phyloP scores from a whole-genome alignment of 2,888 invertebrate genomes.

The Drosophila ezoana region DNA sequence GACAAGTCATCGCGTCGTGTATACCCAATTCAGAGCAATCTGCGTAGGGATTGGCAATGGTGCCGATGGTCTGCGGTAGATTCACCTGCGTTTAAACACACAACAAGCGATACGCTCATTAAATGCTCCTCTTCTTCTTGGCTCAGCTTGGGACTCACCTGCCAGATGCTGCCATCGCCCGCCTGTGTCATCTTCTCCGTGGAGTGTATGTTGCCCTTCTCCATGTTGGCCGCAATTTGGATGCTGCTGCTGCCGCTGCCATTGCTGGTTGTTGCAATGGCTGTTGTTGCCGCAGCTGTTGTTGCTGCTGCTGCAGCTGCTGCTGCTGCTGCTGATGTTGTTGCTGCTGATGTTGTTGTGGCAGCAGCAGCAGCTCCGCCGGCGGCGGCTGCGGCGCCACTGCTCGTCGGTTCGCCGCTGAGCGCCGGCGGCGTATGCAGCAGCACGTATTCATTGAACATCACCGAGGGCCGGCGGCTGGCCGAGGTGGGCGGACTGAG shows the following conservation, averaged over 20 bases:
- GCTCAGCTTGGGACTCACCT: slow-evolving; percentile 81
- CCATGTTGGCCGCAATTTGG: slow-evolving; percentile 33
- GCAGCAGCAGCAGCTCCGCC: slow-evolving; percentile 5
- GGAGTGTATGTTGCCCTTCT: slow-evolving; percentile 89
- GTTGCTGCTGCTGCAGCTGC: slow-evolving; percentile 1
- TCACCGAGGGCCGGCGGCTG: slow-evolving; percentile 92
- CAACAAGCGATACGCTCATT: background rate
- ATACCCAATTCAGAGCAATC: slow-evolving; percentile 87
- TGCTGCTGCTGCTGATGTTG: slow-evolving; percentile 26
- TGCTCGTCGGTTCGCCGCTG: slow-evolving; percentile 70
- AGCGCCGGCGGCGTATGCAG: slow-evolving; percentile 87
- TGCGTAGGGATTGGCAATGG: slow-evolving; percentile 83
- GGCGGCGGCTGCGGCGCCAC: slow-evolving; percentile 21
- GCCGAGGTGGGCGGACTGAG: slow-evolving; percentile 89
- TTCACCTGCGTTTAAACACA: slow-evolving; percentile 77
- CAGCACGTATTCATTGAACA: slow-evolving; percentile 94
- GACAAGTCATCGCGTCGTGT: slow-evolving; percentile 88
- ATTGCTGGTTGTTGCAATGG: slow-evolving; percentile 9
- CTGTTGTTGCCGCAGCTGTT: background rate
- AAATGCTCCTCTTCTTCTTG: background rate
- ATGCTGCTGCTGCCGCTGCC: slow-evolving; percentile 14
- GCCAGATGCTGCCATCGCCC: slow-evolving; percentile 90
- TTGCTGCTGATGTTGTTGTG: slow-evolving; percentile 24
- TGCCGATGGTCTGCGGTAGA: slow-evolving; percentile 85
- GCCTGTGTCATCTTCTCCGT: slow-evolving; percentile 96